Evolutionary conservation across 2,113 vertebrate species (phyloP), one percentile per base, ranked within the genome.

Genomic region (Microtus montanus): DNA sequence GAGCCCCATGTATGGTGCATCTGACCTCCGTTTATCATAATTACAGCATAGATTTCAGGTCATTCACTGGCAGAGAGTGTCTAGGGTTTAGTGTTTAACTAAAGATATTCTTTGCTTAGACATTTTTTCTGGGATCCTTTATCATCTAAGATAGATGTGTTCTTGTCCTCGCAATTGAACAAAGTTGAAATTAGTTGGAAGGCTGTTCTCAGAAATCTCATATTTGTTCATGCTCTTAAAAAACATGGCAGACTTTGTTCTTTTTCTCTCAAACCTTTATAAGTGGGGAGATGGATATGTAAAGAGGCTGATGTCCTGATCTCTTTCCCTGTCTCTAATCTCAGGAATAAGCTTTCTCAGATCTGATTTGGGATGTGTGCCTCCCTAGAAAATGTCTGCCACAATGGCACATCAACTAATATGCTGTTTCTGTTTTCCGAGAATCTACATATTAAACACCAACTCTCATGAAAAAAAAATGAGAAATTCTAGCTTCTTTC

Each of bases 11-110:
- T 41, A 64, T 52, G 52, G 68, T 52, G 5, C 64, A 30, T 35
- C 78, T 64, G 41, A 94, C 78, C 85, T 74, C 88, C 85, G 94
- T 97, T 95, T 96, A 89, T 96, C 95, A 96, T 97, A 96, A 97
- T 97, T 96, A 97, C 2, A 77, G 93, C 52, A 91, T 73, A 91
- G 93, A 95, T 96, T 96, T 93, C 83, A 87, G 88, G 70, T 91
- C 88, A 94, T 94, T 97, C 94, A 87, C 93, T 91, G 88, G 87
- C 63, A 96, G 96, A 95, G 63, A 96, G 77, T 58, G 20, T 89
- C 87, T 93, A 17, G 82, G 95, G 90, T 89, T 96, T 96, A 91
- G 82, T 91, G 88, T 93, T 87, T 96, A 92, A 96, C 82, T 75
- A 74, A 90, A 96, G 94, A 97, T 58, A 86, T 90, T 95, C 77